A percentile compares a stretch with the other conserved stretches of the same genome.
Evolutionary conservation across 2,888 invertebrate species (phyloP).

Genomic region (Graphium colonna): DNA sequence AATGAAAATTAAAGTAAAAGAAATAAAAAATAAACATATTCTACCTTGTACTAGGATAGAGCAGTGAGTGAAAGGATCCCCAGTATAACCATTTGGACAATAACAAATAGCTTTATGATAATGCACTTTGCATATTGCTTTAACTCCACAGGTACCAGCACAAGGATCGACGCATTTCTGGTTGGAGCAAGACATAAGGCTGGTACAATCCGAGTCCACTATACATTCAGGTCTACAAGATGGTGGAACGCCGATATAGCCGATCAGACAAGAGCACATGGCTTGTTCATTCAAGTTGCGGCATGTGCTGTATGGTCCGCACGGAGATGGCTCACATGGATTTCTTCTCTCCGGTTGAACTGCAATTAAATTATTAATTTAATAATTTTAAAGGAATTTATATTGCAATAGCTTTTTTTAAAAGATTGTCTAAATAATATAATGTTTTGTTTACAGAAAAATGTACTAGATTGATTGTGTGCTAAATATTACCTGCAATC

Average conservation of each 20-base stretch:
- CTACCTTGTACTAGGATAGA: constrained; percentile 32
- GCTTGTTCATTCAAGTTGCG: constrained; percentile 77
- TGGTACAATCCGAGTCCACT: constrained; percentile 88
- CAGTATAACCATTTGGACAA: constrained; percentile 85
- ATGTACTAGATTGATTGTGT: background rate
- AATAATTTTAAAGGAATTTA: background rate
- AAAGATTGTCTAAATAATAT: no score
- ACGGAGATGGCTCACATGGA: constrained; percentile 86
- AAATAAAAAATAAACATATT: no score
- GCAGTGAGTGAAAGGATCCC: constrained; percentile 90
- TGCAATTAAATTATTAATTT: constrained; percentile 32
- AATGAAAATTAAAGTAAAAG: no score
- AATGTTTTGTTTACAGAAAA: background rate
- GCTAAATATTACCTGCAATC: constrained; percentile 61
- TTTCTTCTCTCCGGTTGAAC: constrained; percentile 49
- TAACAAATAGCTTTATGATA: constrained; percentile 93
- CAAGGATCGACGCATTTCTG: constrained; percentile 91
- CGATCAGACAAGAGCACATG: constrained; percentile 87
- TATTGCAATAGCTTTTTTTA: background rate
- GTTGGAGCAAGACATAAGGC: constrained; percentile 87
- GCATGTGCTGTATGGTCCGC: constrained; percentile 89
- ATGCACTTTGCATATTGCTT: constrained; percentile 87
- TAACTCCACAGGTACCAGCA: constrained; percentile 87
- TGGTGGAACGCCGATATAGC: constrained; percentile 86
- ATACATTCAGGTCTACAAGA: constrained; percentile 92